Percentiles rank a stretch among this genome's conserved stretches.
Evolutionary conservation across 2,113 vertebrate species (phyloP).

Genomic region (Ia io): DNA sequence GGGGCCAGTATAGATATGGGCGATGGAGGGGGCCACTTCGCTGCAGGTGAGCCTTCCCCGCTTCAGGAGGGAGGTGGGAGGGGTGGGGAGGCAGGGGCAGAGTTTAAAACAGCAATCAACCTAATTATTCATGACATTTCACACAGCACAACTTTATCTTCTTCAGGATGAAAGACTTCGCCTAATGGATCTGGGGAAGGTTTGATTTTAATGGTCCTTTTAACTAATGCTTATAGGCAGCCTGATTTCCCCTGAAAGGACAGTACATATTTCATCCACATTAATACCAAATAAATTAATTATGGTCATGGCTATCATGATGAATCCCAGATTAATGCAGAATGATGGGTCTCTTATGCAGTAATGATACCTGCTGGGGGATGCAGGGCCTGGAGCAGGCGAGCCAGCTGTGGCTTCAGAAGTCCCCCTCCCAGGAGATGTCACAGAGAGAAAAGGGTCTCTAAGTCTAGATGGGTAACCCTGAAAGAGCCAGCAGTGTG

Average conservation of each 20-base stretch:
- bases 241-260: constrained; percentile 83
- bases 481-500: not conserved
- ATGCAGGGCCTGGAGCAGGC: not conserved
- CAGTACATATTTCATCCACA: constrained; percentile 86
- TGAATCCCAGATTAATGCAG: constrained; percentile 84
- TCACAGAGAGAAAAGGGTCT: not conserved
- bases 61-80: constrained; percentile 12
- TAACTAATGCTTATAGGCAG: constrained; percentile 85
- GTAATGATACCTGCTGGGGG: constrained; percentile 61
- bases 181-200: constrained; percentile 84
- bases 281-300: constrained; percentile 88
- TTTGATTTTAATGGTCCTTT: constrained; percentile 87
- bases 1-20: rapidly evolving
- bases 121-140: constrained; percentile 85
- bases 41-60: not conserved
- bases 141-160: constrained; percentile 83
- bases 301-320: constrained; percentile 78
- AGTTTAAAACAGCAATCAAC: constrained; percentile 83
- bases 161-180: constrained; percentile 78
- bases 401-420: not conserved
- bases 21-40: not conserved
- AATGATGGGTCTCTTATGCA: constrained; percentile 79
- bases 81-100: constrained; percentile 73
- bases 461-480: not conserved
- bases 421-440: not conserved